These are phyloP conservation scores for Drosophila melanica DNA, from an alignment of 1,140 invertebrate genomes.

Conservation along the genomic window DNA sequence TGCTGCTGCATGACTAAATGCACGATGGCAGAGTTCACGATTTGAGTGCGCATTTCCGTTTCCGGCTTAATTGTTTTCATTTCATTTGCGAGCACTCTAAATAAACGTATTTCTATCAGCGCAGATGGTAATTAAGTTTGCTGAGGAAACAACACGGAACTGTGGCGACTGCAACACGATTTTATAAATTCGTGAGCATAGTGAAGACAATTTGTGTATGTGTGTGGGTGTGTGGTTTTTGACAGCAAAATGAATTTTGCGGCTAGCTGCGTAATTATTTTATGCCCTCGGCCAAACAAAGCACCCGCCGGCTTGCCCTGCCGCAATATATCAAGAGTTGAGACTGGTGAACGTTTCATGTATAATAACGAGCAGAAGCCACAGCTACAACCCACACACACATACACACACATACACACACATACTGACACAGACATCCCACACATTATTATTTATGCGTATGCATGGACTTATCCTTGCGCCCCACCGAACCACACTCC, in stretches of 20 bases:
- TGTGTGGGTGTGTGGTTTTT: slow-evolving; percentile 34
- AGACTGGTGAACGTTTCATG: slow-evolving; percentile 33
- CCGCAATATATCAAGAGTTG: slow-evolving; percentile 61
- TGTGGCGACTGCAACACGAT: neutral
- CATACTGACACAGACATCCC: neutral
- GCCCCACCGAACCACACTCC: slow-evolving; percentile 9
- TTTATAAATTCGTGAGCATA: slow-evolving; percentile 37
- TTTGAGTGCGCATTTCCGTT: slow-evolving; percentile 49
- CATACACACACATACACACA: neutral
- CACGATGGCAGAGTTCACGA: slow-evolving; percentile 2
- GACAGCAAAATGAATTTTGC: slow-evolving; percentile 75
- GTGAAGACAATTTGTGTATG: neutral
- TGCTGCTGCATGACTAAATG: neutral
- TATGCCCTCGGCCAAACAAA: slow-evolving; percentile 68
- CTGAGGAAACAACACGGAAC: slow-evolving; percentile 18
- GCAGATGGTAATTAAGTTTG: slow-evolving; percentile 30
- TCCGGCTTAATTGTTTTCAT: slow-evolving; percentile 65
- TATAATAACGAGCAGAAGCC: slow-evolving; percentile 37
- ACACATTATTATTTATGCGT: slow-evolving; percentile 74
- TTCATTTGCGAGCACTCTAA: slow-evolving; percentile 50
- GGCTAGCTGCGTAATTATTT: slow-evolving; percentile 78
- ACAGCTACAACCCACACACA: neutral
- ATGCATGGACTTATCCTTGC: slow-evolving; percentile 51
- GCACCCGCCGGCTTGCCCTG: slow-evolving; percentile 25
- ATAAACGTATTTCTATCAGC: slow-evolving; percentile 47